Evolutionary conservation across 2,888 invertebrate genomes (phyloP).

Genomic region (Tetramorium bicarinatum): DNA sequence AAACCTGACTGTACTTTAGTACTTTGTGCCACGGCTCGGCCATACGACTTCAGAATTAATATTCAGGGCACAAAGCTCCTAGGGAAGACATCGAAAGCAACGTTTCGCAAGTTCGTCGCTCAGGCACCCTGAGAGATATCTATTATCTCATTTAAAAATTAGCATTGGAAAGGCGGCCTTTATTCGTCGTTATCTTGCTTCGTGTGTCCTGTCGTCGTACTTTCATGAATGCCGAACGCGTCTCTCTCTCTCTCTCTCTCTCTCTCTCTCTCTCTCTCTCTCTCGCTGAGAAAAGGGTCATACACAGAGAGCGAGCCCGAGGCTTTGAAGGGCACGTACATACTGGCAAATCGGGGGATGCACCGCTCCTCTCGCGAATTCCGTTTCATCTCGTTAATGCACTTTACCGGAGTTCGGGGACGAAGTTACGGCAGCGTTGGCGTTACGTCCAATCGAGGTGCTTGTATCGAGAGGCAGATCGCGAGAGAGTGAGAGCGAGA

Average conservation of each 20-base stretch:
- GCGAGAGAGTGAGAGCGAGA: conserved; percentile 18
- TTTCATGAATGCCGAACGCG: conserved; percentile 34
- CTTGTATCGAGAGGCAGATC: conserved; percentile 47
- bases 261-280: neutral
- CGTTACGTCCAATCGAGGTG: conserved; percentile 60
- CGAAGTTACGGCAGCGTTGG: conserved; percentile 55
- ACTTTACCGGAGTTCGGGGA: conserved; percentile 63
- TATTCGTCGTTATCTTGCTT: conserved; percentile 21
- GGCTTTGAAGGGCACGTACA: conserved; percentile 43
- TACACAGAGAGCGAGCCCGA: neutral
- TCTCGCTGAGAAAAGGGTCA: neutral
- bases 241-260: neutral
- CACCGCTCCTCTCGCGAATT: conserved; percentile 52
- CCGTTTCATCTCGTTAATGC: conserved; percentile 77
- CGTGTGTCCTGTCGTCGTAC: conserved; percentile 14
- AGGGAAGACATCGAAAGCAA: conserved; percentile 45
- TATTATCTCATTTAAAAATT: conserved; percentile 79
- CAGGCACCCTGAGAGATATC: conserved; percentile 68
- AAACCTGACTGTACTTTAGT: conserved; percentile 12
- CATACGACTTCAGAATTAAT: conserved; percentile 58
- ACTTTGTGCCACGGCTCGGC: conserved; percentile 43
- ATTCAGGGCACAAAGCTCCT: conserved; percentile 59
- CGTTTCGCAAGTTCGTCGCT: conserved; percentile 64
- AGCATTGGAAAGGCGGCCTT: conserved; percentile 73
- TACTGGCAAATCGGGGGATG: conserved; percentile 44